Evolutionary conservation across 2,797 vertebrate species (phyloP), one percentile per base, ranked within the genome.

Genomic region (Chelon labrosus): DNA sequence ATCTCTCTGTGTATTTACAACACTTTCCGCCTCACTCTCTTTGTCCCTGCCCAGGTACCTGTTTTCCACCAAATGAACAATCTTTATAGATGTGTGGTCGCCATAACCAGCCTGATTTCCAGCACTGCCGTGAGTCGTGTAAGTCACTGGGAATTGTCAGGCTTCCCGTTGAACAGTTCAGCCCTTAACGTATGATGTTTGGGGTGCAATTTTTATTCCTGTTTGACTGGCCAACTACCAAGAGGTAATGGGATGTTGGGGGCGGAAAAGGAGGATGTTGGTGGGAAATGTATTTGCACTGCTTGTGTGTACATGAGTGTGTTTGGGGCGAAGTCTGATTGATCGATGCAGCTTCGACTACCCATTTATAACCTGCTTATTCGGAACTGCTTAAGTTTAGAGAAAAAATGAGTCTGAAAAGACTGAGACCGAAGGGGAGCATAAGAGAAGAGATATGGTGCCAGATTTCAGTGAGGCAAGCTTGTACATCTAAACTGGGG

Each of bases 121-220:
- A 94, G 95, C 87, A 86, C 95, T 89, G 86, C 93, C 90, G 91
- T 91, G 92, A 94, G 94, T 94, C 93, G 93, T 96, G 96, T 96
- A 96, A 96, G 96, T 97, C 97, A 96, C 93, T 87, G 89, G 89
- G 95, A 96, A 96, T 96, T 97, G 96, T 98, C 96, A 96, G 93
- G 91, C 93, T 94, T 96, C 95, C 94, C 92, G 93, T 96, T 96
- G 96, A 93, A 97, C 97, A 98, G 97, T 98, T 97, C 96, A 96
- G 96, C 94, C 94, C 94, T 27, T 98, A 98, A 98, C 96, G 90
- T 97, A 97, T 97, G 96, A 97, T 97, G 96, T 97, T 97, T 95
- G 95, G 94, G 89, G 94, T 94, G 96, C 95, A 95, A 97, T 97
- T 98, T 98, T 96, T 98, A 98, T 98, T 96, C 96, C 95, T 94